These are phyloP conservation scores for Diarsia brunnea DNA, from an alignment of 2,888 invertebrate species.

Conservation along the genomic window DNA sequence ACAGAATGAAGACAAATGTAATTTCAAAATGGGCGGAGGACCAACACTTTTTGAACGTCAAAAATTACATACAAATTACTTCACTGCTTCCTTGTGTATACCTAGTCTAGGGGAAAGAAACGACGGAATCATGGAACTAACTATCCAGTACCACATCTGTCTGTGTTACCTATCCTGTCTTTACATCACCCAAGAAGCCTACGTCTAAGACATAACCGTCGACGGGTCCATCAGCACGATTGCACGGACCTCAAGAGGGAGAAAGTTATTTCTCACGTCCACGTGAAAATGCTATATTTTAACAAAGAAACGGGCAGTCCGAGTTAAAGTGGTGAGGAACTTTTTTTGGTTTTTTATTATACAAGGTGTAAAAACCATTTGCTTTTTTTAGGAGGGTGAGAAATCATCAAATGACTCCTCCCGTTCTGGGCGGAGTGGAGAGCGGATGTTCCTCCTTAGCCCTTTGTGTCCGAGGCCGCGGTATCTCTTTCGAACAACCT, in stretches of 20 bases:
- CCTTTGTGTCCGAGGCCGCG: no score
- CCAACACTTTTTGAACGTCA: background rate
- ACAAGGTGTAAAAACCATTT: no score
- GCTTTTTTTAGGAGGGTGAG: no score
- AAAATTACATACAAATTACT: background rate
- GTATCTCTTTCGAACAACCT: no score
- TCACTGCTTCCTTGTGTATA: background rate
- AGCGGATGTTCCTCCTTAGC: no score
- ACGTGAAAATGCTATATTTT: conserved; percentile 37
- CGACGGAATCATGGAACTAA: background rate
- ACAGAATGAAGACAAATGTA: background rate
- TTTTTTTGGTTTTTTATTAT: background rate
- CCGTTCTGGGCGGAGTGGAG: no score
- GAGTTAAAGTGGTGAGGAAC: background rate
- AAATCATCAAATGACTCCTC: no score
- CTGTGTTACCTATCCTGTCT: conserved; percentile 30
- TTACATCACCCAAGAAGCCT: conserved; percentile 18
- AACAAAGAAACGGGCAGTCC: background rate
- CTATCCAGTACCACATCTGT: background rate
- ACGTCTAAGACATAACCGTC: conserved; percentile 40
- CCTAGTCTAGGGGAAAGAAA: background rate
- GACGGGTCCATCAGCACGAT: conserved; percentile 63
- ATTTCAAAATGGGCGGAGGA: background rate
- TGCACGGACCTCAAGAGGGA: conserved; percentile 52
- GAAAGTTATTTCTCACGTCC: conserved; percentile 42